Evolutionary conservation across 2,888 invertebrate species (phyloP), one percentile per base, ranked within the genome.

Genomic region (Drosophila cyrtoloma): DNA sequence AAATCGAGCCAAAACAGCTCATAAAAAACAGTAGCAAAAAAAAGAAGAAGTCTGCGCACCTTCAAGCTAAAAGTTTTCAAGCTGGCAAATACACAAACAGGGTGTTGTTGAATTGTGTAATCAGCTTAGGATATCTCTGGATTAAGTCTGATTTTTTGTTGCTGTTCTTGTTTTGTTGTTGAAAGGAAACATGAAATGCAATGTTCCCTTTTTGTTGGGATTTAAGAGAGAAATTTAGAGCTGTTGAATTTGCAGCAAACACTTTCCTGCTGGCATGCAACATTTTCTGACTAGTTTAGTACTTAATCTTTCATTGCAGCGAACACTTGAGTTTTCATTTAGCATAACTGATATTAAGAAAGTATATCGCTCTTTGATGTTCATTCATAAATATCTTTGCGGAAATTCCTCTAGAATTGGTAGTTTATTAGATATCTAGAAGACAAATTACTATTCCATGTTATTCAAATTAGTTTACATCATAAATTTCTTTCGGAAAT

Each of bases 1-100:
- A 82, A 85, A 72, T 52, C 56, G 39, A 57, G 64, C 58, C 69
- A 58, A 86, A 70, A 66, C 76, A 71, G 75, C 76, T 82, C 80
- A 74, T 80, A 85, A 82, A 82, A 79, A 42, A 39, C 5, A 14
- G 62, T 55, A 35, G 55, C 56, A 63, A 33, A 55, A 67, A 2
- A 0, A 42, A 44, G 4, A 35, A 35, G 5, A 35, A 39, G 16
- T 22, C 57, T 59, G 35, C 22, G 44, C 56, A 70, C 50, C 75
- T 51, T 39, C 14, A 44, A 59, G 47, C 6, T 22, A 26, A 37
- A 62, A 66, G 58, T 72, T 72, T 78, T 16, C 16, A 30, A 44
- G 16, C n/a, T 37, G 42, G 35, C 47, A 58, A 51, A n/a, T 12
- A 44, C 12, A 44, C 42, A 44, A 47, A 47, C 47, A 47, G 47